These are phyloP conservation scores for Onchidella celtica DNA, from an alignment of 2,888 invertebrate species.

Conservation along the genomic window DNA sequence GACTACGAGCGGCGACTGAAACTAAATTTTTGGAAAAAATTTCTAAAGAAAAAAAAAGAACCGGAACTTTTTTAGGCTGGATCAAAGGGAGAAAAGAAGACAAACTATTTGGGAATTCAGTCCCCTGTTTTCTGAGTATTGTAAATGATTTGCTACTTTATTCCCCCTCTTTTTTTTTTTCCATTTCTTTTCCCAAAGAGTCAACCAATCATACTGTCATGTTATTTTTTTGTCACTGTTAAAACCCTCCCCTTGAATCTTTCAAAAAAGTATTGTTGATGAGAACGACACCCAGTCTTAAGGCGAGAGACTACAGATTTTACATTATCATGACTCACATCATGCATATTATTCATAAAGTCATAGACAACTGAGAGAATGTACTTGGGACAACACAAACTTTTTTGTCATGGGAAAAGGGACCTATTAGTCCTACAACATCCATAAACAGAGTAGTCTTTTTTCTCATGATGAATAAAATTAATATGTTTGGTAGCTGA, in stretches of 20 bases:
- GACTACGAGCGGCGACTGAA: no score
- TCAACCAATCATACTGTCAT: background rate
- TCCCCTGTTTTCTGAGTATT: no score
- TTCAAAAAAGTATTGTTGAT: constrained; percentile 47
- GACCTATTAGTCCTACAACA: background rate
- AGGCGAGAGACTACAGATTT: constrained; percentile 22
- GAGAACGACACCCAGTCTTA: constrained; percentile 37
- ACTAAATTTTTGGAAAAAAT: no score
- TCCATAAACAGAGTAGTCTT: background rate
- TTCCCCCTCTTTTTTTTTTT: no score
- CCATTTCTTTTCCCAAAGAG: no score
- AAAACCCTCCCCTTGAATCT: constrained; percentile 31
- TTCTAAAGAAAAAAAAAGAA: no score
- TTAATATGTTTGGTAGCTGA: background rate
- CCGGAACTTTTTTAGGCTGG: no score
- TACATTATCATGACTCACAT: background rate
- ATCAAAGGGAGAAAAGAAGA: no score
- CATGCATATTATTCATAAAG: constrained; percentile 20
- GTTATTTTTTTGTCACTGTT: constrained; percentile 28
- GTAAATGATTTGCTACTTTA: no score
- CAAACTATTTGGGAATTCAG: no score
- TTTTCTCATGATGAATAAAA: background rate
- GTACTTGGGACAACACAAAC: background rate
- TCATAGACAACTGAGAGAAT: constrained; percentile 21
- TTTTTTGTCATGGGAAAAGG: background rate